These are phyloP conservation scores for Glaucidium brasilianum DNA, from an alignment of 2,113 vertebrate species.

Conservation along the genomic window DNA sequence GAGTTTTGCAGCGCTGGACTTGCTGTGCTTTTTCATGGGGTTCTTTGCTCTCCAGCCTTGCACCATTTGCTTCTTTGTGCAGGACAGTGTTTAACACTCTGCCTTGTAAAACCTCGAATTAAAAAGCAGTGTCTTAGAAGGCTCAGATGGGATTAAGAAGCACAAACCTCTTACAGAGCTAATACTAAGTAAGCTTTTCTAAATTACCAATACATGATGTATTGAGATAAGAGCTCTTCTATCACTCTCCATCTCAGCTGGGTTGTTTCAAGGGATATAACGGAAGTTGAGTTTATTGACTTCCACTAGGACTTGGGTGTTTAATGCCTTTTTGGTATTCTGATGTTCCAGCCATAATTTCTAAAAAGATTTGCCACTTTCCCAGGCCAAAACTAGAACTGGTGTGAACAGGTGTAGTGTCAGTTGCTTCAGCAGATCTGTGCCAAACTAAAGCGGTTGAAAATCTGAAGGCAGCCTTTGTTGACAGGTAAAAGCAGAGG, in stretches of 20 bases:
- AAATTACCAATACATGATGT: background rate
- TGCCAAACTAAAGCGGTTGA: background rate
- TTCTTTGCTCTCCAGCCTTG: background rate
- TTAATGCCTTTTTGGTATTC: background rate
- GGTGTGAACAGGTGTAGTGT: background rate
- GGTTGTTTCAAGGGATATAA: background rate
- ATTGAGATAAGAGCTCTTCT: background rate
- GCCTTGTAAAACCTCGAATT: slow-evolving; percentile 10
- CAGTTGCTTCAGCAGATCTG: background rate
- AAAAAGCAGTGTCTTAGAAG: slow-evolving; percentile 34
- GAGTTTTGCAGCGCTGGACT: background rate
- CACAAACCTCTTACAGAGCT: slow-evolving; percentile 38
- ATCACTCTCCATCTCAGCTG: background rate
- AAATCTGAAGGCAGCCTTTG: background rate
- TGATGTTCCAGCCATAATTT: background rate
- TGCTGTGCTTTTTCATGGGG: background rate
- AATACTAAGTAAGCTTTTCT: slow-evolving; percentile 24
- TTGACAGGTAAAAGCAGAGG: background rate
- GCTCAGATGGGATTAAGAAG: slow-evolving; percentile 25
- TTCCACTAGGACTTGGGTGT: background rate
- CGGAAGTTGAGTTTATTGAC: background rate
- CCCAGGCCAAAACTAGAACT: background rate
- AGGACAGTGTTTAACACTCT: background rate
- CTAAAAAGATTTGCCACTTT: background rate
- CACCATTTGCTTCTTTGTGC: background rate